phyloP scores from a whole-genome alignment of 2,888 invertebrate species.

The Chrysolina haemoptera region DNA sequence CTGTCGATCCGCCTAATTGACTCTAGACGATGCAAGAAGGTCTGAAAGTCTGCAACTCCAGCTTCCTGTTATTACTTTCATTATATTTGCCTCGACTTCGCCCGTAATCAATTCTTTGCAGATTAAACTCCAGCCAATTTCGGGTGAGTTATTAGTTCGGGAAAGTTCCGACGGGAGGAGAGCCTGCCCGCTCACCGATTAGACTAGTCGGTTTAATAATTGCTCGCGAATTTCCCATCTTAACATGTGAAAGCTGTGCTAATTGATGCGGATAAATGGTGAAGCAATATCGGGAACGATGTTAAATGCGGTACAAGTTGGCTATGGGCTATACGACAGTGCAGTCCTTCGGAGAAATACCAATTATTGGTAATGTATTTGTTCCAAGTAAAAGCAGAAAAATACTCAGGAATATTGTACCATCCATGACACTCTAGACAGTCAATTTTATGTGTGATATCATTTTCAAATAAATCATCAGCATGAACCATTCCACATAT shows the following conservation, averaged over 20 bases:
- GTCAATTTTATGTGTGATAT: too few species aligned
- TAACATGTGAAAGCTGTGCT: constrained; percentile 34
- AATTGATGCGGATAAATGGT: constrained; percentile 37
- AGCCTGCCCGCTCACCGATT: constrained; percentile 32
- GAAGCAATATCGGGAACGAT: constrained; percentile 20
- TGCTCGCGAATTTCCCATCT: constrained; percentile 31
- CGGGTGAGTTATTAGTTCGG: constrained; percentile 41
- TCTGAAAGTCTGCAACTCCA: constrained; percentile 20
- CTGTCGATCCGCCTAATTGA: constrained; percentile 12
- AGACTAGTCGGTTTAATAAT: constrained; percentile 34
- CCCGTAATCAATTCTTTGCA: constrained; percentile 39
- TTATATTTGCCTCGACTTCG: constrained; percentile 39
- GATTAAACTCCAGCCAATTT: constrained; percentile 41
- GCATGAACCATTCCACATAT: too few species aligned
- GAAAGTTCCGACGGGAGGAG: constrained; percentile 35
- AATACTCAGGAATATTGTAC: too few species aligned
- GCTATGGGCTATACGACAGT: neutral
- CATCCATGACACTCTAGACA: too few species aligned
- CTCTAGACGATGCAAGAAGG: constrained; percentile 21
- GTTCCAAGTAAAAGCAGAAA: too few species aligned
- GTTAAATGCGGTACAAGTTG: neutral
- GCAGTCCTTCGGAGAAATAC: too few species aligned
- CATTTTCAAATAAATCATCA: too few species aligned
- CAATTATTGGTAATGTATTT: too few species aligned
- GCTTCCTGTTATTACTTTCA: constrained; percentile 40